Base-by-base conservation (phyloP, 2,113 vertebrate genomes). In the Ciconia maguari region DNA sequence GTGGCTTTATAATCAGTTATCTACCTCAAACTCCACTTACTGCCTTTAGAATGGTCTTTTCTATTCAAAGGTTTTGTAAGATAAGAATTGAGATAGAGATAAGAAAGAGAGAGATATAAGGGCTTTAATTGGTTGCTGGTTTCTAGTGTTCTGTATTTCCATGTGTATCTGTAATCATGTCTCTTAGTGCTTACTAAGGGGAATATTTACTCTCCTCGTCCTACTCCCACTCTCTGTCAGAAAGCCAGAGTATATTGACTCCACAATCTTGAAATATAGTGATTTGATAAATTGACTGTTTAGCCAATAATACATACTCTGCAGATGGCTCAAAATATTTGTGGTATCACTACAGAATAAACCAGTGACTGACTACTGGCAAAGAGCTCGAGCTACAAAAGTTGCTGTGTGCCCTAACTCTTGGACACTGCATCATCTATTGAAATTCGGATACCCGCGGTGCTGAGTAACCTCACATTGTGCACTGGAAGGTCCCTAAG, bases 41-140 rank as follows among this genome's bases (percentile, higher is more conserved):
- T 82, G 77, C 65, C 65, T 92, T 84, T 48, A 75, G 65, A 93
- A 57, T 42, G 12, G 36, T 69, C 66, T 93, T 96, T 94, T 76
- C 68, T 81, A 62, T 82, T 94, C 84, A 85, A 69, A 95, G 83
- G 57, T 85, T 93, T 94, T 65, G 82, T 65, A 87, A 87, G 92
- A 96, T 94, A 95, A 94, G 80, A 89, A 48, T 78, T 93, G 78
- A 87, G 70, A 80, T 24, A 58, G 65, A 95, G 89, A 91, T 94
- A 96, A 96, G 91, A 90, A 93, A 60, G 7, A 46, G 55, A 74
- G 87, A 70, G 49, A 76, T 85, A 66, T 51, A 77, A 91, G 62
- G 16, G 16, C 49, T 95, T 95, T 97, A 96, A 95, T 87, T 95
- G 93, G 70, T 80, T 92, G 36, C 55, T 83, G 29, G 64, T 88